phyloP scores from a whole-genome alignment of 1,140 invertebrate genomes.

The Drosophila takahashii region DNA sequence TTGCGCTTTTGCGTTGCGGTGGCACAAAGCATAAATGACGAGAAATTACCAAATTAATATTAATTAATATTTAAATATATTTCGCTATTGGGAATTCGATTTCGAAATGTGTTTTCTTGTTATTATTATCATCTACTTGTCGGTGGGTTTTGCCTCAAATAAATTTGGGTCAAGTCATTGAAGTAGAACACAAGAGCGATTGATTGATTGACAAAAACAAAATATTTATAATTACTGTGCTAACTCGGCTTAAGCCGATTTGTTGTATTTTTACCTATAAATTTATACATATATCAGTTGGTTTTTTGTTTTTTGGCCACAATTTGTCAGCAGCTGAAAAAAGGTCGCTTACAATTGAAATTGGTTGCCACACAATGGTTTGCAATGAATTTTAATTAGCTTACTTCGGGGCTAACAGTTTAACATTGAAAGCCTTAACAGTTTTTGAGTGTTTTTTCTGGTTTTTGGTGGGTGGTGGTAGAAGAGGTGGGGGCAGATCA shows the following conservation, averaged over 20 bases:
- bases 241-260: constrained; percentile 56
- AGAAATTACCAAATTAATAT: constrained; percentile 70
- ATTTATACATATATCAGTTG: not conserved
- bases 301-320: constrained; percentile 31
- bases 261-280: constrained; percentile 9
- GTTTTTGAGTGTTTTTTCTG: not conserved
- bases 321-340: constrained; percentile 48
- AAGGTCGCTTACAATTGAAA: constrained; percentile 58
- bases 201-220: constrained; percentile 47
- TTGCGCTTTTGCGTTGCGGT: constrained; percentile 40
- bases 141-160: constrained; percentile 25
- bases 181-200: constrained; percentile 67
- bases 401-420: constrained; percentile 57
- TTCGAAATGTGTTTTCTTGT: constrained; percentile 9
- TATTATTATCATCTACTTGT: constrained; percentile 32
- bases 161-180: constrained; percentile 76
- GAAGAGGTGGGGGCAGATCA: not conserved
- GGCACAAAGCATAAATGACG: constrained; percentile 39
- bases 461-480: constrained; percentile 6
- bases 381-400: constrained; percentile 78
- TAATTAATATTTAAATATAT: constrained; percentile 75
- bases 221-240: constrained; percentile 41
- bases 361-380: constrained; percentile 62
- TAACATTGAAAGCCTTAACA: constrained; percentile 60
- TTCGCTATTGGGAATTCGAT: constrained; percentile 16